phyloP scores from a whole-genome alignment of 2,888 invertebrate species.

The Himalopsyche japonica region DNA sequence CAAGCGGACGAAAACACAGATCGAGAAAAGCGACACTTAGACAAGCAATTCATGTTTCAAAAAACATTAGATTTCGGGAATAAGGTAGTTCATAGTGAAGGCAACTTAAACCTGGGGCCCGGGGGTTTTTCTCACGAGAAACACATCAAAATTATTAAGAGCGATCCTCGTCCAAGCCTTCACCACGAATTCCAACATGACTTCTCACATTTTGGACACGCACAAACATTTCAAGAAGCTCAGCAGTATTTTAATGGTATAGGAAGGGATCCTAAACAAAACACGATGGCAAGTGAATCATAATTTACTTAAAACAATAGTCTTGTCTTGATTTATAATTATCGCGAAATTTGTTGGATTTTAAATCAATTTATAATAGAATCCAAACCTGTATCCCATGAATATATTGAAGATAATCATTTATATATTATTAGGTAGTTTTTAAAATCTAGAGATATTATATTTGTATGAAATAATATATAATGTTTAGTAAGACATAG shows the following conservation, averaged over 20 bases:
- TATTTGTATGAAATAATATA: no score
- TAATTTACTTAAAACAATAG: no score
- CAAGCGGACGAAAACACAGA: not conserved
- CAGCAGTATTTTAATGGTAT: not conserved
- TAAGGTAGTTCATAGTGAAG: slow-evolving; percentile 7
- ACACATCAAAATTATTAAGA: slow-evolving; percentile 1
- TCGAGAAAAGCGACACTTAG: slow-evolving; percentile 16
- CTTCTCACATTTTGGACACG: not conserved
- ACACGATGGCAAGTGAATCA: not conserved
- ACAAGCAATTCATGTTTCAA: slow-evolving; percentile 17
- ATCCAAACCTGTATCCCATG: no score
- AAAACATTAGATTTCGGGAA: slow-evolving; percentile 17
- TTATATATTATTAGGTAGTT: no score
- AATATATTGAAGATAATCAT: no score
- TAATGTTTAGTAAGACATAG: no score
- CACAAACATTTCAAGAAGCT: not conserved
- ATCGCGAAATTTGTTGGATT: no score
- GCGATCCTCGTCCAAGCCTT: not conserved
- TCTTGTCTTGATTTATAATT: no score
- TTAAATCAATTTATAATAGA: no score
- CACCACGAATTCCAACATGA: not conserved
- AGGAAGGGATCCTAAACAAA: not conserved
- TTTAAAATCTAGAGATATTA: no score
- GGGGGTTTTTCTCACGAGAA: slow-evolving; percentile 15
- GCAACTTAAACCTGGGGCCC: slow-evolving; percentile 13